Base-by-base conservation (phyloP, 1,140 invertebrate genomes). In the Drosophila ogumai region DNA sequence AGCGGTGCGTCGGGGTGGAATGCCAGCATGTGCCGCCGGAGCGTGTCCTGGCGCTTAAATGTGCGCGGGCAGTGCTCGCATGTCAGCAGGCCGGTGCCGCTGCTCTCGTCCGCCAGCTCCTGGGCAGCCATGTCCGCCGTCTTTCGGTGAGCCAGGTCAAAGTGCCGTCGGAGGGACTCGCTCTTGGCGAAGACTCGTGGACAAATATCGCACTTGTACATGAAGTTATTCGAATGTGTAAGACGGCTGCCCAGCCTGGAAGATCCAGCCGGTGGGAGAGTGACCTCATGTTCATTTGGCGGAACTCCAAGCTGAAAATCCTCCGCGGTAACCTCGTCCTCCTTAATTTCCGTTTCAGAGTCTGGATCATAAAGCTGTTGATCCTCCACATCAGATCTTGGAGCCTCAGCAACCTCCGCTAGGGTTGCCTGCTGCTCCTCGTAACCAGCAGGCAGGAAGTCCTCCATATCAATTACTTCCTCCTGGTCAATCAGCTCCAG, bases 61-160 rank as follows among this genome's bases (percentile, higher is more conserved):
- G 92, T 93, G 34, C 93, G 94, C 17, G 93, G 92, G 66, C 94
- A 94, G n/a, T 93, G 80, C 36, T 93, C 84, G 57, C 94, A 94
- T 25, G 69, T 80, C 6, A 86, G 52, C 3, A 64, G 58, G 3
- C 56, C 75, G 8, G 52, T 65, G 69, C 93, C 91, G 64, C 92
- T 93, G 28, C 82, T 81, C 71, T 94, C 94, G 38, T 93, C 92
- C n/a, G 91, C 82, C 17, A 93, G 40, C 19, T 79, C 59, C 50
- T 82, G 69, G 7, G 90, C 68, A 3, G 82, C 77, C 5, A 73
- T 47, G 36, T 73, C 59, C 2, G 87, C 87, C 7, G 72, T 54
- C 43, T 78, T 73, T 4, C 49, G 77, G 17, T 91, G 90, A 1
- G 82, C 82, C 8, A 50, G 13, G 9, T 64, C 47, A 56, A 68